Evolutionary conservation across 2,888 invertebrate genomes (phyloP), one percentile per base, ranked within the genome.

Genomic region (Leptopterna dolabrata): DNA sequence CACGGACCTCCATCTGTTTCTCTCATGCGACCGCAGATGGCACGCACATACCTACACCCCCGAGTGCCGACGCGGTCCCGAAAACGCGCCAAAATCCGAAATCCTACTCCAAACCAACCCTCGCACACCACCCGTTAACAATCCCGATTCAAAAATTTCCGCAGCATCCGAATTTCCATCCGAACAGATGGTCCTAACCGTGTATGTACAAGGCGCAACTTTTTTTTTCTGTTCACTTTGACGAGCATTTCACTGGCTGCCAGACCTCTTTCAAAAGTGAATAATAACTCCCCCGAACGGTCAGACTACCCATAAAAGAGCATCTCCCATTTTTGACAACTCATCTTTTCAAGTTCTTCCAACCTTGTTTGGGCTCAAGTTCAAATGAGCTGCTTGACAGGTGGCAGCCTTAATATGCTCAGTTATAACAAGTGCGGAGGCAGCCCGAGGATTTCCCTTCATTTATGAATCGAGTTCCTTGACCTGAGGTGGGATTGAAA

Each of bases 401-500:
- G 63, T 63, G 63, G 63, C 63, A 4, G 24, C 63, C 24, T 63
- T 63, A 27, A 63, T 63, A 63, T 63, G 63, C 63, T 63, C 63
- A 63, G 63, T 63, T 63, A 63, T 63, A 63, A 24, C 63, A 63
- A 63, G 73, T 73, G 73, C 36, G 73, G 73, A 73, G 73, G 73
- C 36, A 73, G 73, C 71, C 16, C 3, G 14, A n/a, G 36, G 73
- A 73, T 73, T 73, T 73, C 73, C 73, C 73, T 1, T 73, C 73
- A 41, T 73, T 73, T 73, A 73, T 30, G 41, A 73, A 41, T 16
- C 73, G 73, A 73, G 73, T 30, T 73, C 73, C 36, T 73, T 41
- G 73, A 73, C 30, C 73, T 73, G 24, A 63, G 63, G 63, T 63
- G 63, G 63, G 63, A 63, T 63, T 63, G 63, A 63, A 63, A 63